A percentile compares a stretch with the other conserved stretches of the same genome.
These are phyloP conservation scores for Xiphorhynchus elegans DNA, from an alignment of 2,113 vertebrate genomes.

Conservation along the genomic window DNA sequence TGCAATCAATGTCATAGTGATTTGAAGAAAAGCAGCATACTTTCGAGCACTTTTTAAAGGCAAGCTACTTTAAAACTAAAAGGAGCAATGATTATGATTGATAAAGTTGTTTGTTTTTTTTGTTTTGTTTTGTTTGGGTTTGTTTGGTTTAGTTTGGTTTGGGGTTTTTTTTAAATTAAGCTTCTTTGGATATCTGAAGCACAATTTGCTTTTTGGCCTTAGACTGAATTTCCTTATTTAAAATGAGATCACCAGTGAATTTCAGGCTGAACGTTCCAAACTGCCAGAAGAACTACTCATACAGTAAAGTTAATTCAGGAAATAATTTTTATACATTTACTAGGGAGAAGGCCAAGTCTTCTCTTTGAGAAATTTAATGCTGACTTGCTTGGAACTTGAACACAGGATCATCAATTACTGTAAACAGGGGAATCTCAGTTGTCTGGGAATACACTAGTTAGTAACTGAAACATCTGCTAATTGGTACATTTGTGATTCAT, in stretches of 20 bases:
- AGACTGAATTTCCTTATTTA: neutral
- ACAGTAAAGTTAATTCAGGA: neutral
- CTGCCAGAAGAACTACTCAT: neutral
- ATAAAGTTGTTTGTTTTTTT: neutral
- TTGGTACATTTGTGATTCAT: neutral
- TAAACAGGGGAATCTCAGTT: neutral
- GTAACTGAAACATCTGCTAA: neutral
- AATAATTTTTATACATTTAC: neutral
- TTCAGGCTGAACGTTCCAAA: neutral
- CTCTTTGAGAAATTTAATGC: neutral
- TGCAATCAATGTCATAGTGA: neutral
- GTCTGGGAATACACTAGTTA: neutral
- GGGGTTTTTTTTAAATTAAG: neutral
- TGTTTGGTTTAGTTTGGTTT: too few species aligned
- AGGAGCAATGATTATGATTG: neutral
- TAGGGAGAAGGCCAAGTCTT: neutral
- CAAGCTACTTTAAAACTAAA: neutral
- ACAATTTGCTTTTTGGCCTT: neutral
- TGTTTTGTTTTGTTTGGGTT: neutral
- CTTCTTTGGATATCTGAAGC: neutral
- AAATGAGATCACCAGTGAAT: neutral
- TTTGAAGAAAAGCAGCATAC: fast-evolving
- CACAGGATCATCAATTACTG: neutral
- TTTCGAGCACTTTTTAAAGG: neutral
- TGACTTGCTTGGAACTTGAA: neutral